Conservation (phyloP, 2,797 vertebrate genomes). For the Peromyscus attwateri region DNA sequence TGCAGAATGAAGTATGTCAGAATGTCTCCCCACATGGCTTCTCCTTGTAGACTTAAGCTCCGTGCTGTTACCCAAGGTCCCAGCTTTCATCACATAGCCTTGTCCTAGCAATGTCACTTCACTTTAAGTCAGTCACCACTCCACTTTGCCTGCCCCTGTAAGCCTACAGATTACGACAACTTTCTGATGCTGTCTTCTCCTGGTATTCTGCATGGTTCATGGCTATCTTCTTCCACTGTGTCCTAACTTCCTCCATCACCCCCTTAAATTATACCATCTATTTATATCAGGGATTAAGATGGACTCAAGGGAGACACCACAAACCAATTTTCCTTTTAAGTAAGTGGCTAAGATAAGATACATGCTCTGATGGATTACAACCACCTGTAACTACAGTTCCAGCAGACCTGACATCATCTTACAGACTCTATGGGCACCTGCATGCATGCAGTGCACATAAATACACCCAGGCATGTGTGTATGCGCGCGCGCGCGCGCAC, state of each 20-base stretch:
- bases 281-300: background rate
- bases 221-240: background rate
- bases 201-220: background rate
- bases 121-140: too few species aligned
- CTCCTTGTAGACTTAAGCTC: background rate
- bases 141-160: background rate
- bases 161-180: background rate
- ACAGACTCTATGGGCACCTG: background rate
- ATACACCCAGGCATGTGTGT: too few species aligned
- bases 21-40: accelerated
- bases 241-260: conserved; percentile 3
- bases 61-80: background rate
- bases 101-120: background rate
- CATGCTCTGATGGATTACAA: background rate
- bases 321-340: conserved; percentile 34
- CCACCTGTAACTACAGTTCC: background rate
- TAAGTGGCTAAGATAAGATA: background rate
- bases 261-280: background rate
- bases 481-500: too few species aligned
- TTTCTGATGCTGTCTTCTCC: background rate
- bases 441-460: background rate
- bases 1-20: background rate
- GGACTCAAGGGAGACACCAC: background rate
- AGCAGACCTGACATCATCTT: background rate
- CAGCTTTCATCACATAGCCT: background rate